phyloP scores from a whole-genome alignment of 1,140 invertebrate genomes.

The Scaptomyza graminum region DNA sequence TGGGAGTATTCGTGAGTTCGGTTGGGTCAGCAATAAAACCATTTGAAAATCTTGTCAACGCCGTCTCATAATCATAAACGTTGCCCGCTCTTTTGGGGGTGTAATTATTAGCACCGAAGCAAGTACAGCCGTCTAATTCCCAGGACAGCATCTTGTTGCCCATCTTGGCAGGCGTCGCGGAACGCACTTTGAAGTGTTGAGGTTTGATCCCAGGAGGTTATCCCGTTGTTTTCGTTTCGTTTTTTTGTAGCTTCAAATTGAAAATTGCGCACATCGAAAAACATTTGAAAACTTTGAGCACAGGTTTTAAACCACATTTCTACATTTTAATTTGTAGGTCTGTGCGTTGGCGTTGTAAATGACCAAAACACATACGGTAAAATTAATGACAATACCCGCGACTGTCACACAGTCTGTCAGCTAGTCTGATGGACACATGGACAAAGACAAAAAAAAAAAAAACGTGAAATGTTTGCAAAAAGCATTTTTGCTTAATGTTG shows the following conservation, averaged over 20 bases:
- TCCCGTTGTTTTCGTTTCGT: constrained; percentile 17
- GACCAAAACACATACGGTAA: constrained; percentile 74
- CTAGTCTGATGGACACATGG: constrained; percentile 50
- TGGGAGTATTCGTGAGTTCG: constrained; percentile 16
- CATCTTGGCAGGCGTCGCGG: constrained; percentile 23
- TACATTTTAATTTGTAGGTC: constrained; percentile 74
- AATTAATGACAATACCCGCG: constrained; percentile 72
- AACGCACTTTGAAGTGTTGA: constrained; percentile 68
- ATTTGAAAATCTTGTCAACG: constrained; percentile 79
- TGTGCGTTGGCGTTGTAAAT: constrained; percentile 66
- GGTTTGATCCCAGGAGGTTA: constrained; percentile 35
- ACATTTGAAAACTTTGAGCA: constrained; percentile 29
- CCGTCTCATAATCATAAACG: constrained; percentile 76
- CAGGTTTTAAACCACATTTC: constrained; percentile 25
- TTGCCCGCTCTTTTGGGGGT: constrained; percentile 22
- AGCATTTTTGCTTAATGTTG: constrained; percentile 81
- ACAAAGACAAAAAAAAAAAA: constrained; percentile 4
- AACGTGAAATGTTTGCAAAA: constrained; percentile 75
- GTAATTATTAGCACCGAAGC: constrained; percentile 69
- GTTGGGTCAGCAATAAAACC: constrained; percentile 74
- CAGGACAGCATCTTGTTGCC: constrained; percentile 16
- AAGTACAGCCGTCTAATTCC: constrained; percentile 51
- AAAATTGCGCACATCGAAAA: constrained; percentile 44
- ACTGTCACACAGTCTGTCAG: constrained; percentile 58
- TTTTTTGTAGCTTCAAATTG: constrained; percentile 51